These are phyloP conservation scores for Eudorcas thomsonii DNA, from an alignment of 2,113 vertebrate species.

Conservation along the genomic window DNA sequence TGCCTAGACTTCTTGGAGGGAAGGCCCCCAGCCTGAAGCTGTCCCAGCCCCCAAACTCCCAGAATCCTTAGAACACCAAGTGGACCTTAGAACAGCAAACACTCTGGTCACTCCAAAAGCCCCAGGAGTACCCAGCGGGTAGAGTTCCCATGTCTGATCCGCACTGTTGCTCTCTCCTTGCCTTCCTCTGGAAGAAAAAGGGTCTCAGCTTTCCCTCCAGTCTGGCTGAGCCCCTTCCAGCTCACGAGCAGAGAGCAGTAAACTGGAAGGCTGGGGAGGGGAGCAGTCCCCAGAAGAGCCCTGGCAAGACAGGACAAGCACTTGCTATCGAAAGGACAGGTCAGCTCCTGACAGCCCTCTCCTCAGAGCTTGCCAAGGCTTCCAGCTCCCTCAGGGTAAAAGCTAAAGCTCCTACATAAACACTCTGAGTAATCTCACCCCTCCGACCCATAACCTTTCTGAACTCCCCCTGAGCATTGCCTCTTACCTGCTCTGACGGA, in stretches of 20 bases:
- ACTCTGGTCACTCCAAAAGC: not conserved
- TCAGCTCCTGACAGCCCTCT: not conserved
- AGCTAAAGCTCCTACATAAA: not conserved
- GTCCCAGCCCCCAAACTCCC: not conserved
- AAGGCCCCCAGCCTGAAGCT: not conserved
- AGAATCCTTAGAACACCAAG: not conserved
- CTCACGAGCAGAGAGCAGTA: not conserved
- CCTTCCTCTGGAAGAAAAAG: not conserved
- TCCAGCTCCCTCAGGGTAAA: not conserved
- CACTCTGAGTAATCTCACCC: not conserved
- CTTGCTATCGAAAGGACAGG: not conserved
- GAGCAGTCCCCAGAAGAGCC: not conserved
- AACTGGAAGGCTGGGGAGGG: not conserved
- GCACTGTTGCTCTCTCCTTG: not conserved
- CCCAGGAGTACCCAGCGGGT: not conserved
- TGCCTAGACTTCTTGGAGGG: not conserved
- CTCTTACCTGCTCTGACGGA: not conserved
- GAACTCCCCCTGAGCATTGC: not conserved
- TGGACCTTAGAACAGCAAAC: not conserved
- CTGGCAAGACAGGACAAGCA: not conserved
- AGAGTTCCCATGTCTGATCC: not conserved
- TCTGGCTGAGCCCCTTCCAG: not conserved
- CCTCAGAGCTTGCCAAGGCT: not conserved
- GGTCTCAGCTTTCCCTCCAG: not conserved
- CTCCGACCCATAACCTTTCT: not conserved